Base-by-base conservation (phyloP, 2,797 vertebrate genomes). In the Phalanger gymnotis region DNA sequence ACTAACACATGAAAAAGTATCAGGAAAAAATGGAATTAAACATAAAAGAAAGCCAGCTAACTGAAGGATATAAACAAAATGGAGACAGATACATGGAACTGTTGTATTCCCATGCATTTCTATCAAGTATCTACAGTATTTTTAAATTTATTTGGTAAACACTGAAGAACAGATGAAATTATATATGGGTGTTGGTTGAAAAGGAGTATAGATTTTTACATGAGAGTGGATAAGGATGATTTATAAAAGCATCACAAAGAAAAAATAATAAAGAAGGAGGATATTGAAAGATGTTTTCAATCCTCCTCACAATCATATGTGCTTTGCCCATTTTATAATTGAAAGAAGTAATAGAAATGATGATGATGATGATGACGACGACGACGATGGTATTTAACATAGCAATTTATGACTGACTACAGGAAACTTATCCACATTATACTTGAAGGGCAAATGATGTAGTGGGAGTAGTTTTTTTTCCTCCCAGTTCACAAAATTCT, bases 1-100 rank as follows among this genome's bases (percentile, higher is more conserved):
- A 97, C 97, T 97, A 98, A 91, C 53, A 97, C 94, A 97, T 97
- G 96, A 98, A 97, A 98, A 97, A 98, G 94, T 87, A 93, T 90
- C 93, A 53, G 66, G 95, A 93, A 57, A 54, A 98, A 96, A 92
- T 96, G 90, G 56, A 66, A 91, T 94, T 97, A 98, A 96, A 92
- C 92, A 97, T 89, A 53, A 93, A 93, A 95, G 92, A 97, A 95
- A 34, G 54, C 56, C 95, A 9, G 14, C 40, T 90, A 97, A 95
- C 93, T 92, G 96, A 97, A 97, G 13, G 93, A 95, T 96, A 28
- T 91, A 87, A 47, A 47, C 9, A 87, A 87, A 87, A 47, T 87
- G 73, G 40, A 47, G 73, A 47, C 40, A 47, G 19, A 25, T 40
- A 47, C 19, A 4, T 27, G n/a, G 40, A 25, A 87, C 2, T 87